These are phyloP conservation scores for Tupiocoris notatus DNA, from an alignment of 2,888 invertebrate species.

Conservation along the genomic window DNA sequence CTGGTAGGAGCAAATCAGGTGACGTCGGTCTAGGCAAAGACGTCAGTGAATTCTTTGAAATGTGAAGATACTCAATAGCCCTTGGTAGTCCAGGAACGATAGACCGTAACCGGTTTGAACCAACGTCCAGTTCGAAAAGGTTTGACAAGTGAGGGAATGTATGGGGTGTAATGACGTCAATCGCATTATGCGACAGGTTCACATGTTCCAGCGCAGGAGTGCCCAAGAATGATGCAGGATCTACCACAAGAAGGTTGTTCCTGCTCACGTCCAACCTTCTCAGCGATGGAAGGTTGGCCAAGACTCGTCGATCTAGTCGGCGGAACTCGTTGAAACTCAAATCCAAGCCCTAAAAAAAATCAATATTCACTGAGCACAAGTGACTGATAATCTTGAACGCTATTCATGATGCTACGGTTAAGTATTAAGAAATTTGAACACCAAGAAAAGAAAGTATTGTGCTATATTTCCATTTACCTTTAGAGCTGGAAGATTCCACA, in stretches of 20 bases:
- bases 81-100: slow-evolving; percentile 74
- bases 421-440: not conserved
- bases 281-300: slow-evolving; percentile 72
- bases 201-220: slow-evolving; percentile 73
- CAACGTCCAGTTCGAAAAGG: slow-evolving; percentile 76
- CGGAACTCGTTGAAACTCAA: slow-evolving; percentile 73
- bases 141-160: slow-evolving; percentile 73
- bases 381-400: too few species aligned
- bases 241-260: slow-evolving; percentile 68
- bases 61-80: slow-evolving; percentile 71
- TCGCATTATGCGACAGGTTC: slow-evolving; percentile 74
- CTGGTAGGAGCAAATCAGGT: slow-evolving; percentile 69
- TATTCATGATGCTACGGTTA: too few species aligned
- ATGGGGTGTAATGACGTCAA: slow-evolving; percentile 69
- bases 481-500: slow-evolving; percentile 80
- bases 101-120: slow-evolving; percentile 63
- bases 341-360: slow-evolving; percentile 65
- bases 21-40: slow-evolving; percentile 65
- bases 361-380: too few species aligned
- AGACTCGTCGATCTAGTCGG: slow-evolving; percentile 67
- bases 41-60: slow-evolving; percentile 70
- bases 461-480: slow-evolving; percentile 56
- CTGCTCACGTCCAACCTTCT: slow-evolving; percentile 73
- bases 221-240: slow-evolving; percentile 71
- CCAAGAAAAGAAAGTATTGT: not conserved